Evolutionary conservation across 2,888 invertebrate species (phyloP), one percentile per base, ranked within the genome.

Genomic region (Cryptus viduatorius): DNA sequence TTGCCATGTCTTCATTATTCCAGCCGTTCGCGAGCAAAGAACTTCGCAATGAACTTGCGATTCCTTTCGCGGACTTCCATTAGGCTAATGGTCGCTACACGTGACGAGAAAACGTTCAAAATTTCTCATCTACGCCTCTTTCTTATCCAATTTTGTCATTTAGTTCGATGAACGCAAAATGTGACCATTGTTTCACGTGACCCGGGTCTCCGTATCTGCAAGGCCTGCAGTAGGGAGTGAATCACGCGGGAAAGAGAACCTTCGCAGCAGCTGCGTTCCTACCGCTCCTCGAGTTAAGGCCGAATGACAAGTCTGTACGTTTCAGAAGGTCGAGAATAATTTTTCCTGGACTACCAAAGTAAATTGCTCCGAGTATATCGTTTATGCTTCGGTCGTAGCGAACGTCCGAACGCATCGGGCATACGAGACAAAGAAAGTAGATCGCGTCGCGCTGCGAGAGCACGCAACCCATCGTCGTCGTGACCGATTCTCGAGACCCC

Each of bases 241-340:
- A 68, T 44, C 72, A 72, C 68, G 78, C 29, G 71, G 53, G 50
- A n/a, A 53, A 82, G 50, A 73, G 50, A 73, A 59, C 59, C 73
- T 79, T 79, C 46, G 67, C 42, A 24, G 61, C 59, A 42, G 46
- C 53, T 37, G 10, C 37, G 4, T 44, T 19, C 44, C 37, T 5
- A 61, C 53, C 31, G 7, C 48, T 64, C 19, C 37, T 42, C 37
- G 10, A 67, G 44, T 44, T 67, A 65, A 79, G 79, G 67, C 67
- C 50, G 75, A 69, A 24, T 37, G 67, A 68, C 69, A 56, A 56
- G 56, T 24, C 19, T 53, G 76, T 61, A 75, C 61, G 29, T 76
- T 64, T 44, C 44, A 64, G 75, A 81, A 81, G 82, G 77, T 65
- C 82, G 82, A 19, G 56, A 46, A 12, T 73, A 73, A 68, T 68